Conservation (phyloP, 2,113 vertebrate genomes). For the Phaethon lepturus region DNA sequence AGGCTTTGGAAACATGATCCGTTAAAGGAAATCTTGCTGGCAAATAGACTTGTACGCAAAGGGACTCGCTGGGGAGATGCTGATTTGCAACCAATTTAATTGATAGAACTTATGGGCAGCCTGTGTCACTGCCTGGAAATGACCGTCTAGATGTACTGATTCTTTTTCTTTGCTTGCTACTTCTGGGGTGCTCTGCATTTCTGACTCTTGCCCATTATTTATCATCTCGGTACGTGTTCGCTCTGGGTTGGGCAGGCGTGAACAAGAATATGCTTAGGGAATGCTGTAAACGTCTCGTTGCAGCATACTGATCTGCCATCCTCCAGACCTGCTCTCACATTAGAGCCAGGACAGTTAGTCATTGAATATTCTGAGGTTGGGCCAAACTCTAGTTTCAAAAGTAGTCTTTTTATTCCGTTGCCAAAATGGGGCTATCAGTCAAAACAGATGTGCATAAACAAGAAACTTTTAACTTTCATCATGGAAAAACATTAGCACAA, state of each 20-base stretch:
- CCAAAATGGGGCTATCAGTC: constrained; percentile 37
- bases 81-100: not conserved
- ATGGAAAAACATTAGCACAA: not conserved
- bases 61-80: not conserved
- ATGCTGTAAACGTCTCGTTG: not conserved
- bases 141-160: not conserved
- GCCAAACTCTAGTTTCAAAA: not conserved
- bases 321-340: not conserved
- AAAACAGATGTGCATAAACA: constrained; percentile 25
- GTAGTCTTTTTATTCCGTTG: not conserved
- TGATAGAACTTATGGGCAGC: not conserved
- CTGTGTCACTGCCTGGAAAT: not conserved
- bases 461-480: constrained; percentile 14
- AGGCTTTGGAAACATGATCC: constrained; percentile 1
- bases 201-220: not conserved
- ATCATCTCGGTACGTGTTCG: not conserved
- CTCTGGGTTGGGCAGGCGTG: not conserved
- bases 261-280: not conserved
- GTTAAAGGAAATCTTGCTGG: not conserved
- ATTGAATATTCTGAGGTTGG: not conserved
- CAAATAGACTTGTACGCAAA: not conserved
- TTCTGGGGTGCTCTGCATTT: not conserved
- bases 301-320: not conserved
- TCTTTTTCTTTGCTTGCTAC: not conserved
- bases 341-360: constrained; percentile 7